phyloP scores from a whole-genome alignment of 2,113 vertebrate genomes.

The Atherinomorus stipes region DNA sequence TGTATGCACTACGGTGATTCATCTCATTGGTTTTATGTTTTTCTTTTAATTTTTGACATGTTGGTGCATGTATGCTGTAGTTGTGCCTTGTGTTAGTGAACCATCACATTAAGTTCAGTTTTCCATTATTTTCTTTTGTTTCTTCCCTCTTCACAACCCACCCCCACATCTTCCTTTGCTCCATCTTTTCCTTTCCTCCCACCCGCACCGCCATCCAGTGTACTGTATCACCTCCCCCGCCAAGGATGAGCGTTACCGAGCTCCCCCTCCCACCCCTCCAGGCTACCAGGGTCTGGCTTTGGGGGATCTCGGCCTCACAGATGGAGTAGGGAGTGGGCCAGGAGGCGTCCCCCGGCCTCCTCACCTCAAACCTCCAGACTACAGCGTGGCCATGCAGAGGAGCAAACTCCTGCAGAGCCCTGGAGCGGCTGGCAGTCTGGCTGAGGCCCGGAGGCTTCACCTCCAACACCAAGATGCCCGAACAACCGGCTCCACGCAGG shows the following conservation, averaged over 20 bases:
- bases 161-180: not conserved
- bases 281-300: constrained; percentile 97
- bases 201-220: constrained; percentile 84
- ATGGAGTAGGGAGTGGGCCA: constrained; percentile 81
- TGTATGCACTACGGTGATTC: constrained; percentile 75
- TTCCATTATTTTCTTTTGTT: constrained; percentile 78
- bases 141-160: constrained; percentile 8
- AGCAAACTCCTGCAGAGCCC: constrained; percentile 91
- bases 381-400: constrained; percentile 97
- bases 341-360: constrained; percentile 78
- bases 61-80: constrained; percentile 78
- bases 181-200: constrained; percentile 37
- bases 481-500: constrained; percentile 70
- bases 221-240: constrained; percentile 97
- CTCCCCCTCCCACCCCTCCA: constrained; percentile 96
- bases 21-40: constrained; percentile 69
- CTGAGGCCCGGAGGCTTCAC: constrained; percentile 82
- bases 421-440: constrained; percentile 78
- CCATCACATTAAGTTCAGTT: constrained; percentile 85
- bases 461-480: constrained; percentile 54
- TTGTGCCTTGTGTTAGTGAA: constrained; percentile 44
- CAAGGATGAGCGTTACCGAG: constrained; percentile 96
- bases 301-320: constrained; percentile 85
- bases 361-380: constrained; percentile 94
- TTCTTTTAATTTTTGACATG: constrained; percentile 58